These are phyloP conservation scores for Chloroclysta siterata DNA, from an alignment of 2,888 invertebrate genomes.

Conservation along the genomic window DNA sequence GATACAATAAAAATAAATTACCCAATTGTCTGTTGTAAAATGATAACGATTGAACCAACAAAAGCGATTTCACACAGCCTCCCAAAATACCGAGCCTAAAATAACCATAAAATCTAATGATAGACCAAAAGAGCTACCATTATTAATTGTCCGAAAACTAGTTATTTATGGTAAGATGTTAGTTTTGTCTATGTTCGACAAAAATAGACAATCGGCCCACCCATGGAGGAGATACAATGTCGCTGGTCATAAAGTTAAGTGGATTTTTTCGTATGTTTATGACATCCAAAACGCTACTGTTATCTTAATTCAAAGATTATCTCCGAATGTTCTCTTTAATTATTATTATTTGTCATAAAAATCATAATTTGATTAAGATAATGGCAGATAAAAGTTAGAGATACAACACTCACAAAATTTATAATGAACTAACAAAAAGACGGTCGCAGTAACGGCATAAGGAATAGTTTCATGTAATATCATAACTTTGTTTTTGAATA, in stretches of 20 bases:
- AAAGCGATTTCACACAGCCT: constrained; percentile 40
- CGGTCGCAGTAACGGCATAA: constrained; percentile 9
- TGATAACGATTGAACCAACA: constrained; percentile 25
- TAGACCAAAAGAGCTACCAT: constrained; percentile 66
- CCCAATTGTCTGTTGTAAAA: constrained; percentile 23
- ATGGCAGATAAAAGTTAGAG: constrained; percentile 40
- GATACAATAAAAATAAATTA: constrained; percentile 23
- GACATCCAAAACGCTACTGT: constrained; percentile 57
- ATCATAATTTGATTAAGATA: constrained; percentile 45
- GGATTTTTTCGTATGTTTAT: constrained; percentile 63
- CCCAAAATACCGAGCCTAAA: constrained; percentile 42
- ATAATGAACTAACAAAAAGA: not conserved
- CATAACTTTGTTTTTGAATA: constrained; percentile 19
- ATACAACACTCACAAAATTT: constrained; percentile 28
- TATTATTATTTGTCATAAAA: constrained; percentile 46
- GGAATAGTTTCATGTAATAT: constrained; percentile 13
- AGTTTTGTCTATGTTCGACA: constrained; percentile 67
- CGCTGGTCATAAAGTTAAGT: constrained; percentile 67
- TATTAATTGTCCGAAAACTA: constrained; percentile 81
- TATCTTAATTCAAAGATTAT: constrained; percentile 51
- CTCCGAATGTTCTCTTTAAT: constrained; percentile 52
- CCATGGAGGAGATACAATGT: constrained; percentile 67
- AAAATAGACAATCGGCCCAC: constrained; percentile 77
- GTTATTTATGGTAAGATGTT: constrained; percentile 74
- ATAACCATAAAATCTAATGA: constrained; percentile 63